phyloP scores from a whole-genome alignment of 1,140 invertebrate species.

The Phortica variegata region DNA sequence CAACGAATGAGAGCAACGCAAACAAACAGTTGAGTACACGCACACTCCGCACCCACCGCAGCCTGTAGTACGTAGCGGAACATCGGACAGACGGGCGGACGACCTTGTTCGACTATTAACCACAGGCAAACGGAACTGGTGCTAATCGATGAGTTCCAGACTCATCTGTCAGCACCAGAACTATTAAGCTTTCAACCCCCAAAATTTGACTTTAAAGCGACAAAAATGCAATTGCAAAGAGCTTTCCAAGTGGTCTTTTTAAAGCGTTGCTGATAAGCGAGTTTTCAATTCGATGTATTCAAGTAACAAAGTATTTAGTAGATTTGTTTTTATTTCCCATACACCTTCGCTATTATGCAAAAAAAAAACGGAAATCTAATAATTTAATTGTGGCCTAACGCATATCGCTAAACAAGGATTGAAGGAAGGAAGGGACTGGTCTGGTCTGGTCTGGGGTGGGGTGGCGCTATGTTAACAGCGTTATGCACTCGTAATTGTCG shows the following conservation, averaged over 20 bases:
- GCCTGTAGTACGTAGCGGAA: constrained; percentile 31
- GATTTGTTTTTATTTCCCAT: constrained; percentile 22
- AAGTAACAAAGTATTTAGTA: constrained; percentile 21
- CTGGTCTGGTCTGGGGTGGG: too few relatives aligned
- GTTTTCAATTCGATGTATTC: constrained; percentile 16
- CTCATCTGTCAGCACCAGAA: constrained; percentile 13
- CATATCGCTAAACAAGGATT: constrained; percentile 25
- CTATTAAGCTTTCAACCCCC: constrained; percentile 15
- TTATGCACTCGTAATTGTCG: constrained; percentile 1
- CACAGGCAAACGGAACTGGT: constrained; percentile 15
- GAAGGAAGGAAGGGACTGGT: background rate
- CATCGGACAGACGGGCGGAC: constrained; percentile 19
- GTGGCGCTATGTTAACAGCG: too few relatives aligned
- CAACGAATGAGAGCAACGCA: constrained; percentile 30
- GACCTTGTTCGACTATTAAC: constrained; percentile 23
- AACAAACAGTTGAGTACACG: too few relatives aligned
- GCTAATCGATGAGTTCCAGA: constrained; percentile 52
- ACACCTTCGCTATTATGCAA: too few relatives aligned
- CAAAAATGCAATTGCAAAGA: constrained; percentile 44
- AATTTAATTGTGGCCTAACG: constrained; percentile 52
- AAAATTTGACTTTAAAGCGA: constrained; percentile 1
- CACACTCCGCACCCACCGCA: too few relatives aligned
- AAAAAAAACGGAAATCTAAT: constrained; percentile 54
- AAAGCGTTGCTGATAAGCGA: constrained; percentile 41
- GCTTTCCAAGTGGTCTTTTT: constrained; percentile 21